A percentile compares a stretch with the other conserved stretches of the same genome.
These are phyloP conservation scores for Peribatodes rhomboidaria DNA, from an alignment of 2,888 invertebrate genomes.

Conservation along the genomic window DNA sequence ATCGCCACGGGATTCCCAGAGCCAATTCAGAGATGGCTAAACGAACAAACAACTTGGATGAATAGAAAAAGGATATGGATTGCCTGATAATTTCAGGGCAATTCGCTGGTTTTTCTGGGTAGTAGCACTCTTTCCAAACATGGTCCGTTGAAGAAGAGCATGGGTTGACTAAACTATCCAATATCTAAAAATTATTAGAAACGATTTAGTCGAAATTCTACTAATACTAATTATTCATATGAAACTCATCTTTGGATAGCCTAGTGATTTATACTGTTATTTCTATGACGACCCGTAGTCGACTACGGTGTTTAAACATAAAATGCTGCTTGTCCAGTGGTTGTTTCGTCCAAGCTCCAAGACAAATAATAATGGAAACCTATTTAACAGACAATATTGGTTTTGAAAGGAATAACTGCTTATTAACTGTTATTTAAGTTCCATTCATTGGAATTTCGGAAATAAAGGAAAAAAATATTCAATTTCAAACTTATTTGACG, in stretches of 20 bases:
- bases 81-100: background rate
- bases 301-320: background rate
- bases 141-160: too few relatives aligned
- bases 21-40: conserved; percentile 16
- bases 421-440: background rate
- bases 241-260: too few relatives aligned
- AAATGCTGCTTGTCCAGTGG: conserved; percentile 1
- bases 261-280: background rate
- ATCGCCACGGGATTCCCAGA: conserved; percentile 20
- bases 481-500: background rate
- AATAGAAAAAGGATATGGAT: background rate
- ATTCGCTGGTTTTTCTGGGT: too few relatives aligned
- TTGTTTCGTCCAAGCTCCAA: background rate
- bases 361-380: conserved; percentile 21
- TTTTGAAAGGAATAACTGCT: conserved; percentile 13
- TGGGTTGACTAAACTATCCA: too few relatives aligned
- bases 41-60: conserved; percentile 8
- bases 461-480: background rate
- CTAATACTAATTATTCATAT: too few relatives aligned
- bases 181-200: too few relatives aligned
- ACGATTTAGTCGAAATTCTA: too few relatives aligned
- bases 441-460: background rate
- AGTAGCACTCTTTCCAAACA: too few relatives aligned
- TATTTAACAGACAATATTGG: conserved; percentile 20
- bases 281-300: background rate